Evolutionary conservation across 2,888 invertebrate genomes (phyloP).

Genomic region (Notodonta dromedarius): DNA sequence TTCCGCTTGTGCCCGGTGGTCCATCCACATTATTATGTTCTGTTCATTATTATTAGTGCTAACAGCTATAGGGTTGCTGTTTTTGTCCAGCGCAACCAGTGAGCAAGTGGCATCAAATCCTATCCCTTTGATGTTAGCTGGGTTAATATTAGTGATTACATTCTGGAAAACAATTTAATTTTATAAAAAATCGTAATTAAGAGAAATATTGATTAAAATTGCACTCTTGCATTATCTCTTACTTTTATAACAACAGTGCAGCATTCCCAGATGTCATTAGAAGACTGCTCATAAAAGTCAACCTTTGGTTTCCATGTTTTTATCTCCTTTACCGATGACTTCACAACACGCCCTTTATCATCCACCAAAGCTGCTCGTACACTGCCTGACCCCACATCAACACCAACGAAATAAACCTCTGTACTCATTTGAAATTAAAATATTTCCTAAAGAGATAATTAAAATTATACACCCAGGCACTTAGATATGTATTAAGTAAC

Average conservation of each 20-base stretch:
- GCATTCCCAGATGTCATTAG: slow-evolving; percentile 93
- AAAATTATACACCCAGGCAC: no score
- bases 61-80: slow-evolving; percentile 88
- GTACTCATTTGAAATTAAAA: slow-evolving; percentile 39
- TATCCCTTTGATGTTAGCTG: slow-evolving; percentile 89
- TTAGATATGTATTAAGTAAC: no score
- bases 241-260: slow-evolving; percentile 91
- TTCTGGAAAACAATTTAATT: slow-evolving; percentile 74
- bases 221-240: slow-evolving; percentile 31
- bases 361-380: slow-evolving; percentile 93
- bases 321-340: slow-evolving; percentile 86
- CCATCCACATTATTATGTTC: slow-evolving; percentile 97
- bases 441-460: no score
- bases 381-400: slow-evolving; percentile 97
- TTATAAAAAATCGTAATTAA: no score
- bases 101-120: slow-evolving; percentile 99
- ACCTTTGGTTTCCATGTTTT: slow-evolving; percentile 90
- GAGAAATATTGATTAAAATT: no score
- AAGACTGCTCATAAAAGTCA: slow-evolving; percentile 95
- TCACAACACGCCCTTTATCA: slow-evolving; percentile 86
- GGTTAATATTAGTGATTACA: slow-evolving; percentile 81
- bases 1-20: slow-evolving; percentile 93
- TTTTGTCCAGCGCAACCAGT: slow-evolving; percentile 90
- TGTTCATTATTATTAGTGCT: slow-evolving; percentile 88
- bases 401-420: slow-evolving; percentile 88